Base-by-base conservation (phyloP, 2,888 invertebrate genomes). In the Agrilus biguttatus region DNA sequence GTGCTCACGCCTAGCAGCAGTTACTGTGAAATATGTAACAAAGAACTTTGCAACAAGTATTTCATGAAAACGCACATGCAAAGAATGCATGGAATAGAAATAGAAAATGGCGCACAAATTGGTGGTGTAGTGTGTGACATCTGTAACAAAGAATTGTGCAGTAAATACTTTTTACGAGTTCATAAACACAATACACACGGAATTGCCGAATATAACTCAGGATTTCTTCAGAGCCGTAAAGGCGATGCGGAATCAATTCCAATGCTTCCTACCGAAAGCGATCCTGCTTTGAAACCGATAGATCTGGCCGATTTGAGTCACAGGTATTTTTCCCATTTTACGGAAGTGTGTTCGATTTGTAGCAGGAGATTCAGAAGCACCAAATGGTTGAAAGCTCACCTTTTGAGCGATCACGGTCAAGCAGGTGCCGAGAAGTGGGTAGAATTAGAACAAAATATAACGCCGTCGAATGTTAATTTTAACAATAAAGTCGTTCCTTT, bases 51-150 rank as follows among this genome's bases (percentile, higher is more conserved):
- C 72, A 98, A 98, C 72, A 98, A 98, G 67, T 98, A 98, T 65
- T 98, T 98, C 68, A 90, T 98, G 85, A 92, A 96, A 65, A 97
- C 96, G 2, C 98, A 98, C 71, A 96, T 96, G 91, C 85, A 93
- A 62, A 83, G 95, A 62, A 96, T 98, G 90, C 98, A 92, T 66
- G 91, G 91, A 37, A 92, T 92, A 55, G 89, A 90, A 61, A 83
- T 92, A 40, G 90, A 91, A 66, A 89, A 88, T 58, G 90, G 89
- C 14, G 85, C 90, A 33, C 89, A 88, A 63, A 84, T 91, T 34
- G 91, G 91, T 6, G 92, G 92, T 17, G 92, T 91, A 7, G 86
- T 92, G 38, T 95, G 95, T 67, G 93, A 95, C 66, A 90, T 98
- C 52, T 98, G 98, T 67, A 91, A 95, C 70, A 95, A 95, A 66